Evolutionary conservation across 2,888 invertebrate genomes (phyloP), one percentile per base, ranked within the genome.

Genomic region (Eupeodes latifasciatus): DNA sequence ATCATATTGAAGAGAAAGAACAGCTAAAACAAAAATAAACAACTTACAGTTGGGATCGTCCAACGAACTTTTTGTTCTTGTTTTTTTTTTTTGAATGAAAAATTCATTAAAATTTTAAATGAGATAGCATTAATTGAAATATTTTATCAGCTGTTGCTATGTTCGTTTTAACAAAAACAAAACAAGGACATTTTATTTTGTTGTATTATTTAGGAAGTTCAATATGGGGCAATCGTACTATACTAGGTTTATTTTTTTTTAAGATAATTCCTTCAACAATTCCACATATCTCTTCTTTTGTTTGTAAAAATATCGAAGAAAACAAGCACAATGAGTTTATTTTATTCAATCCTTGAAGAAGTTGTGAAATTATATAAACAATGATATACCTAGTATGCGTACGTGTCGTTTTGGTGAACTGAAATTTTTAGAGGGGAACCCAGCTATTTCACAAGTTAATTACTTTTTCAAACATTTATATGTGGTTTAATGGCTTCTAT

Each of bases 381-480:
- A 55, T 12, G 14, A 1, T 49, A 9, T 27, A 27, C 49, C 9
- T 71, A 71, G 3, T 49, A 9, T 27, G 47, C 49, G 9, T 71
- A 71, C 71, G 71, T 71, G 71, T 14, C 16, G 12, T 12, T 69
- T 69, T 40, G 36, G 53, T 51, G 5, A n/a, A 53, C 5, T 12
- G 14, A 44, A n/a, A 11, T 36, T 0, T 67, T 5, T 51, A 27
- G 1, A 27, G 27, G 27, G 27, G 27, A 1, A 27, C 27, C 27
- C 27, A 71, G 6, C 40, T 40, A 71, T 71, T 71, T 71, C 71
- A 71, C 55, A 71, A 55, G 44, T 71, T 55, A 55, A 55, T 71
- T 71, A 5, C 44, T 55, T 55, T 1, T 44, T 55, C 3, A 19
- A 19, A 55, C 55, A 71, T 55, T 16, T 36, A 36, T 4, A 7